Evolutionary conservation across 2,888 invertebrate genomes (phyloP), one percentile per base, ranked within the genome.

Genomic region (Hermaeophaga mercurialis): DNA sequence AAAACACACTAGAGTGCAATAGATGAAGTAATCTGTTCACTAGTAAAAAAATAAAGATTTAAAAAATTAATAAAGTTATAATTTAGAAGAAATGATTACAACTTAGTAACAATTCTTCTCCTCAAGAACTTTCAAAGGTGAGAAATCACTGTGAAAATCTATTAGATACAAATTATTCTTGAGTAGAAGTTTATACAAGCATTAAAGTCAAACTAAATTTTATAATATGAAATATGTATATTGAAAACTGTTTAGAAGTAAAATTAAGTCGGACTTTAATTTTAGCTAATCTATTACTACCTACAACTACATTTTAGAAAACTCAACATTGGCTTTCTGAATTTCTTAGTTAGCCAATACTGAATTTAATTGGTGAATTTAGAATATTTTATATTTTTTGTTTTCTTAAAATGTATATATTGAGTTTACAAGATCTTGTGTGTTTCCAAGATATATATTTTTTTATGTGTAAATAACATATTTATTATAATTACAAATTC

Each of bases 141-240:
- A 28, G n/a, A 9, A 28, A 22, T 9, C 9, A 22, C 28, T 41
- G 15, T 19, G 17, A 17, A 17, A 41, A 18, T 19, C 22, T 19
- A 41, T 19, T 12, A 41, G 4, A 8, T 7, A 24, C 1, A 22
- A 43, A 11, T 8, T 43, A 24, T 24, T 43, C 17, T 43, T 43
- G 14, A 9, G 26, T 14, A 14, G 26, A 43, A 7, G 22, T 43
- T 26, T 43, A 43, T 43, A 11, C 43, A 24, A 24, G 24, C 43
- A 43, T 43, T 39, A 24, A 43, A 43, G 24, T 43, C 26, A 7
- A 43, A 24, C 24, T 24, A 12, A 43, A 24, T 43, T 24, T 19
- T 24, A 3, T 41, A 12, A 31, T n/a, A 38, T 15, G 9, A 38
- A 22, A 41, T 1, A 12, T 33, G 33, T 33, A 24, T 41, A 11